Percentiles rank a stretch among this genome's conserved stretches.
These are phyloP conservation scores for Ellobium chinense DNA, from an alignment of 2,888 invertebrate species.

Conservation along the genomic window DNA sequence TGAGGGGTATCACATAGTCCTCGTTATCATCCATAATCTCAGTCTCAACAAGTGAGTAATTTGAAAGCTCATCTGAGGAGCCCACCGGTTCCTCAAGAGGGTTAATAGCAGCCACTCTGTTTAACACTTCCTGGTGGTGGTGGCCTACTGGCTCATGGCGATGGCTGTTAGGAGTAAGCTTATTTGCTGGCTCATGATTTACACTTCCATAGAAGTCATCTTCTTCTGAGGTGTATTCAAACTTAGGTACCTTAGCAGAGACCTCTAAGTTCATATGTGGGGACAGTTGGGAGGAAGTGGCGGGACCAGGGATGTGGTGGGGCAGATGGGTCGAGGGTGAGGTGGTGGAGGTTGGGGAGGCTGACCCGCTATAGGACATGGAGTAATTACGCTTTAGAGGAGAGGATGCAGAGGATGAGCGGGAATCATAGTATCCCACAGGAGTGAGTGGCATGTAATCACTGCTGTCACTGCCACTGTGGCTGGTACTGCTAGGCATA, in stretches of 20 bases:
- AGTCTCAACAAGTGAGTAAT: slow-evolving; percentile 8
- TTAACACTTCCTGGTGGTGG: too few relatives aligned
- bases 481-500: slow-evolving; percentile 8
- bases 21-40: slow-evolving; percentile 26
- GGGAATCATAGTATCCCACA: slow-evolving; percentile 4
- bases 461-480: slow-evolving; percentile 24
- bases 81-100: background rate
- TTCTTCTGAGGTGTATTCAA: slow-evolving; percentile 20
- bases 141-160: background rate
- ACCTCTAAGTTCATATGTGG: background rate
- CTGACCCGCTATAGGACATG: background rate
- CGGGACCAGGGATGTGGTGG: background rate
- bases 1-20: slow-evolving; percentile 44
- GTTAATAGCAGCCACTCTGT: background rate
- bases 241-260: slow-evolving; percentile 13
- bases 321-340: slow-evolving; percentile 11
- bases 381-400: slow-evolving; percentile 22
- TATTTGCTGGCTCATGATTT: background rate
- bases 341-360: slow-evolving; percentile 37
- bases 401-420: slow-evolving; percentile 17
- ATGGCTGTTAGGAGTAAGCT: background rate
- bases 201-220: slow-evolving; percentile 3
- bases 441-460: slow-evolving; percentile 33
- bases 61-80: slow-evolving; percentile 4
- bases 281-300: background rate